These are phyloP conservation scores for Scaptomyza flava DNA, from an alignment of 2,888 invertebrate genomes.

Conservation along the genomic window DNA sequence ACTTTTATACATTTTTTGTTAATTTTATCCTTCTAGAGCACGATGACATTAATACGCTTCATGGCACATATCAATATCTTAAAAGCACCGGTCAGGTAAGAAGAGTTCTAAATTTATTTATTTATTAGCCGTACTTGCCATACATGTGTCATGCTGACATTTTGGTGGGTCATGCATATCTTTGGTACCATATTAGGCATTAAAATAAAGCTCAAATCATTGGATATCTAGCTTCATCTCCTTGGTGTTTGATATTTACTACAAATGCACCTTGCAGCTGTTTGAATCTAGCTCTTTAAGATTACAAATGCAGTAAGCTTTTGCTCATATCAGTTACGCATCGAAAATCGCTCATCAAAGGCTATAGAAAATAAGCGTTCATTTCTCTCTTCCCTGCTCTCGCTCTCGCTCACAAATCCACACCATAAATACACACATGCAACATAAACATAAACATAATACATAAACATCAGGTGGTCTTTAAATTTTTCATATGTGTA, in stretches of 20 bases:
- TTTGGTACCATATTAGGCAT: constrained; percentile 51
- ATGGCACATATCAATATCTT: constrained; percentile 85
- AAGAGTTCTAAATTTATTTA: constrained; percentile 28
- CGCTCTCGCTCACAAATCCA: constrained; percentile 16
- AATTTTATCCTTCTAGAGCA: constrained; percentile 65
- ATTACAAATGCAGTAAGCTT: constrained; percentile 14
- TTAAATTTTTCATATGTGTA: constrained; percentile 25
- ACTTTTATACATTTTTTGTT: not conserved
- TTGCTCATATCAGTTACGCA: constrained; percentile 5
- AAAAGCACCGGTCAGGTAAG: constrained; percentile 88
- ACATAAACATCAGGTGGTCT: constrained; percentile 23
- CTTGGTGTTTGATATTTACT: constrained; percentile 83
- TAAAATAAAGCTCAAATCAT: constrained; percentile 51
- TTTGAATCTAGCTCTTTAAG: constrained; percentile 29
- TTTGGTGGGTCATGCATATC: constrained; percentile 59
- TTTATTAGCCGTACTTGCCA: constrained; percentile 51
- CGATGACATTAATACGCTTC: constrained; percentile 82
- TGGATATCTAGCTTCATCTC: constrained; percentile 55
- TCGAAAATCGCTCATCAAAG: constrained; percentile 44
- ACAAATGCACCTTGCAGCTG: constrained; percentile 38
- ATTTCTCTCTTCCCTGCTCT: constrained; percentile 5
- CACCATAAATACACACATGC: constrained; percentile 33
- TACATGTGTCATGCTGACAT: constrained; percentile 45
- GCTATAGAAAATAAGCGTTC: constrained; percentile 18
- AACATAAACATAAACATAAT: constrained; percentile 11